A percentile compares a stretch with the other conserved stretches of the same genome.
These are phyloP conservation scores for Bovichtus variegatus DNA, from an alignment of 2,797 vertebrate genomes.

Conservation along the genomic window DNA sequence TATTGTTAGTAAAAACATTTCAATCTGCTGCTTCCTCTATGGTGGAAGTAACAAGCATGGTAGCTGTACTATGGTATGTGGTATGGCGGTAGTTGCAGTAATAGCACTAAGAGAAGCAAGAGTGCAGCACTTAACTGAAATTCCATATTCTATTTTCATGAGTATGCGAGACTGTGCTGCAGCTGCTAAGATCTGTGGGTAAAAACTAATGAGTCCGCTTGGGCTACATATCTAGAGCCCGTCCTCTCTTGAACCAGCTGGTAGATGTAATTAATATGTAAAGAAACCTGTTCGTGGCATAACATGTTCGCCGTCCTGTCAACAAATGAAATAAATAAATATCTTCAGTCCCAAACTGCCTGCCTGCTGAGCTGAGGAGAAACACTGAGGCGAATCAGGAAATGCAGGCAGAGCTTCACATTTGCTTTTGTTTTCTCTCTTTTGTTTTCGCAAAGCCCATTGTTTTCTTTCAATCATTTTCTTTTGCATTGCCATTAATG, in stretches of 20 bases:
- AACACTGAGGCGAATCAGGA: conserved; percentile 23
- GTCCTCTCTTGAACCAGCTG: conserved; percentile 71
- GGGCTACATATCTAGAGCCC: conserved; percentile 66
- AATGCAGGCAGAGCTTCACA: conserved; percentile 1
- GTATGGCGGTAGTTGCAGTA: conserved; percentile 16
- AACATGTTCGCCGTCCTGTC: conserved; percentile 61
- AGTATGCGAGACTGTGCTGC: conserved; percentile 36
- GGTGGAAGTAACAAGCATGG: not conserved
- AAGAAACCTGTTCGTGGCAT: conserved; percentile 77
- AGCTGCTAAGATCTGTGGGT: conserved; percentile 63
- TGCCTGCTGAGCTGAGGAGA: conserved; percentile 43
- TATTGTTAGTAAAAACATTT: not conserved
- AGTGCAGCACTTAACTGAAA: conserved; percentile 25
- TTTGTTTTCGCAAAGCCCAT: not conserved
- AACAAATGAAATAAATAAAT: conserved; percentile 43
- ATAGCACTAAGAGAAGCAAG: not conserved
- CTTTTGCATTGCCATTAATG: conserved; percentile 18
- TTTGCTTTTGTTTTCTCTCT: not conserved
- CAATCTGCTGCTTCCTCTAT: not conserved
- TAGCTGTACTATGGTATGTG: not conserved
- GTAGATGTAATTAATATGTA: conserved; percentile 81
- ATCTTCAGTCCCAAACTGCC: conserved; percentile 45
- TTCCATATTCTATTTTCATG: conserved; percentile 45
- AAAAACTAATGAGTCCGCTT: conserved; percentile 75
- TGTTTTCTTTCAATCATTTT: conserved; percentile 3